phyloP scores from a whole-genome alignment of 2,797 vertebrate species.

The Arctocebus calabarensis region DNA sequence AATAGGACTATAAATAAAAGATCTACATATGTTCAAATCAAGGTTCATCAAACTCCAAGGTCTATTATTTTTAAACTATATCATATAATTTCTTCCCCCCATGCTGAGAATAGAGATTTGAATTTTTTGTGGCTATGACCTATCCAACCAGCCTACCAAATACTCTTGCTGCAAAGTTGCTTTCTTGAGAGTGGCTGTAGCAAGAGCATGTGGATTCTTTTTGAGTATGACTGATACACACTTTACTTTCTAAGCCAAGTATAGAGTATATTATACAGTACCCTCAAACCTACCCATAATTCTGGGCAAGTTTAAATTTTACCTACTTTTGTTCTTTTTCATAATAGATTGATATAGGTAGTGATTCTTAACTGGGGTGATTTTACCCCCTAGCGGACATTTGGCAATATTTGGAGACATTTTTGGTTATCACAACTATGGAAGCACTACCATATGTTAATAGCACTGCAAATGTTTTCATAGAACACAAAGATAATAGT shows the following conservation, averaged over 20 bases:
- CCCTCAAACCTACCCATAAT: neutral
- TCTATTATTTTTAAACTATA: neutral
- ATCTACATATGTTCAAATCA: neutral
- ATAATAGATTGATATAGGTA: neutral
- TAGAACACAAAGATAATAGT: neutral
- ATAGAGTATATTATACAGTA: neutral
- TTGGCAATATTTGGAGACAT: neutral
- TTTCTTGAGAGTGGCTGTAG: neutral
- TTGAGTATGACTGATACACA: neutral
- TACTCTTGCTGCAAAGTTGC: neutral
- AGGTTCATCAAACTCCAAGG: neutral
- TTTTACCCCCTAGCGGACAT: neutral
- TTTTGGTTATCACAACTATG: neutral
- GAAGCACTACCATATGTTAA: neutral
- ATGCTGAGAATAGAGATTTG: neutral
- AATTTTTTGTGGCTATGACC: neutral
- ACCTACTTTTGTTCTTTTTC: neutral
- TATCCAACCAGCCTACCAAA: neutral
- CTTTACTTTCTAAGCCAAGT: neutral
- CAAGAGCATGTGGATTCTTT: neutral
- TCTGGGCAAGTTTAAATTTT: neutral
- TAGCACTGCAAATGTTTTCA: neutral
- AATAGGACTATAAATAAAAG: slow-evolving; percentile 23
- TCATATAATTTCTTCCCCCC: neutral
- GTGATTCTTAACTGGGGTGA: neutral